Conservation (phyloP, 2,113 vertebrate species). For the Acrocephalus kingi region DNA sequence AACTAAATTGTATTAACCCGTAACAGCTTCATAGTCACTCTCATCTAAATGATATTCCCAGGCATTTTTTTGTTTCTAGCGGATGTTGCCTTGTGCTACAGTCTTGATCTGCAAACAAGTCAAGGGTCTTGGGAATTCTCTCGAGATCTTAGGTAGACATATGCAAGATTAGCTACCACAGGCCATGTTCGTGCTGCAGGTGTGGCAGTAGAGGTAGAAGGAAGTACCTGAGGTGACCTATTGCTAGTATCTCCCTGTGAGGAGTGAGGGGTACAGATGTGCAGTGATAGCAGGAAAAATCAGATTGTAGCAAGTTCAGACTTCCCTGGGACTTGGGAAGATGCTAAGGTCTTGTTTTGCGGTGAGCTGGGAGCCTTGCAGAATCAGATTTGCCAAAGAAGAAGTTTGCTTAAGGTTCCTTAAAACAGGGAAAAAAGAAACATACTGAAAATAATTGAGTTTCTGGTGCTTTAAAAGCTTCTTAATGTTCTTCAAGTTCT, state of each 20-base stretch:
- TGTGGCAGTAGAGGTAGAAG: neutral
- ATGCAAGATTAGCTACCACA: neutral
- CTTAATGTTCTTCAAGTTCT: conserved; percentile 37
- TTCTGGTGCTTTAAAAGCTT: conserved; percentile 54
- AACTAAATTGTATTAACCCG: too few relatives aligned
- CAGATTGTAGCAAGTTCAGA: neutral
- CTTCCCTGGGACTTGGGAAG: neutral
- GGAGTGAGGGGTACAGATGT: neutral
- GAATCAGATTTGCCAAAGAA: neutral
- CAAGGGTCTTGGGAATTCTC: neutral
- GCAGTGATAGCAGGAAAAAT: neutral
- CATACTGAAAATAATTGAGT: conserved; percentile 44
- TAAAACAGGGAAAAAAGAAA: neutral
- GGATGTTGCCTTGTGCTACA: conserved; percentile 8
- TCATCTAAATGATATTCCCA: neutral
- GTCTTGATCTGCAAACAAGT: neutral
- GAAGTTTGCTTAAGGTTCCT: neutral
- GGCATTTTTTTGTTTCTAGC: neutral
- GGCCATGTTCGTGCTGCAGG: neutral
- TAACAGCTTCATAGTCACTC: neutral
- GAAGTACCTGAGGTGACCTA: neutral
- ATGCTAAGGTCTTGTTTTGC: neutral
- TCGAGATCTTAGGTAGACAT: neutral
- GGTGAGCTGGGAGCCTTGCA: neutral
- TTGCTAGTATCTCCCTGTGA: neutral